A percentile compares a stretch with the other conserved stretches of the same genome.
phyloP scores from a whole-genome alignment of 92 coral and sea anemone genomes.

The Desmophyllum pertusum region DNA sequence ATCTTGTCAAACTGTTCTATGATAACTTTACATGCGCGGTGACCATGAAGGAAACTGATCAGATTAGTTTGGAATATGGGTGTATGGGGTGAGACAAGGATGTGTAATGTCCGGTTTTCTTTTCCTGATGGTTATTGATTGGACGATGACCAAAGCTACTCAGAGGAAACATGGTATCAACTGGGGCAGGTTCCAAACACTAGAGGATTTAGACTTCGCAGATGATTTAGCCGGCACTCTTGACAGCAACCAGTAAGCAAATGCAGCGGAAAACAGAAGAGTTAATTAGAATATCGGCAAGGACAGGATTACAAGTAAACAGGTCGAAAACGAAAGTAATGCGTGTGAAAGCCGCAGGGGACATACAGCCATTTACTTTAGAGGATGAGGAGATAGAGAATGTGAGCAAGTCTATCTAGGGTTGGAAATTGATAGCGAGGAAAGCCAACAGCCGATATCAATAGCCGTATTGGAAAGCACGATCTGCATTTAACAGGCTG shows the following conservation, averaged over 20 bases:
- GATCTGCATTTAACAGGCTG: background rate
- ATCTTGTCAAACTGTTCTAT: no score
- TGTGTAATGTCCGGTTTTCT: no score
- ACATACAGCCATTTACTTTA: slow-evolving; percentile 1
- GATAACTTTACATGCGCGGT: slow-evolving; percentile 14
- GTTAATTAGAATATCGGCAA: background rate
- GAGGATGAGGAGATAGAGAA: slow-evolving; percentile 20
- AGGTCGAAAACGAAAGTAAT: no score
- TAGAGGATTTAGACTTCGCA: no score
- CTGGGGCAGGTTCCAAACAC: slow-evolving; percentile 22
- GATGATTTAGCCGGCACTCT: slow-evolving; percentile 14
- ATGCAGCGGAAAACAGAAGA: no score
- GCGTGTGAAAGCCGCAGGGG: background rate
- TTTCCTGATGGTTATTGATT: slow-evolving; percentile 17
- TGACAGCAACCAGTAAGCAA: slow-evolving; percentile 8
- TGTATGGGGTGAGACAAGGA: slow-evolving; percentile 18
- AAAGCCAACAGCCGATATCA: slow-evolving; percentile 28
- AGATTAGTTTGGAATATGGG: background rate
- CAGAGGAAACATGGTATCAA: slow-evolving; percentile 12
- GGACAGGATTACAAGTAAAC: no score
- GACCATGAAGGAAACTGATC: slow-evolving; percentile 10
- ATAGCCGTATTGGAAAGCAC: slow-evolving; percentile 14
- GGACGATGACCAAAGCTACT: slow-evolving; percentile 8
- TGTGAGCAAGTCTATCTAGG: slow-evolving; percentile 11
- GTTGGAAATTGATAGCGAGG: slow-evolving; percentile 14